Base-by-base conservation (phyloP, 2,888 invertebrate genomes). In the Rhogogaster chlorosoma region DNA sequence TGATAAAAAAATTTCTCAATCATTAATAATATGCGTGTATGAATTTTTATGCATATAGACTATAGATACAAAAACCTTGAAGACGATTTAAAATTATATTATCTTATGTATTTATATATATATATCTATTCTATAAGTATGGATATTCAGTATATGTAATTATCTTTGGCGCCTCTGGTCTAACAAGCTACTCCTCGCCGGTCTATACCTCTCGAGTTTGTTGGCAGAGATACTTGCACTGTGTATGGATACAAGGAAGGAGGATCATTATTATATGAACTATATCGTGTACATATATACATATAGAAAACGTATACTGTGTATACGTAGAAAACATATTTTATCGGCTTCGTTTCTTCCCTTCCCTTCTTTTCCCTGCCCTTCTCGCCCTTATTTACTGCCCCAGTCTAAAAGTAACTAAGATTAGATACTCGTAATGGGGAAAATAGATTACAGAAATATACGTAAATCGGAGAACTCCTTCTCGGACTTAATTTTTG, bases 151-250 rank as follows among this genome's bases (percentile, higher is more conserved):
- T 61, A 61, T 61, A 22, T 26, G 26, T 61, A 61, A 26, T 61
- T 61, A 61, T 61, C 61, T 61, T 61, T 61, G 61, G 61, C 61
- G 61, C 61, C 61, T 61, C 61, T 26, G 26, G 61, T 61, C 61
- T 61, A 61, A 61, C 61, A 61, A 61, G 61, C 61, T 61, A 22
- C 61, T 61, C 10, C 61, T 61, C 61, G 7, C 22, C 22, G 22
- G 26, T 22, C 61, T 61, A 22, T 61, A 10, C 22, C 10, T 10
- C 26, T 61, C 22, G 10, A 26, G 61, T 61, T 61, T 61, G 61
- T 61, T 61, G 61, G 26, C 26, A 61, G 61, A 61, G 26, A 61
- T 61, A 61, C 61, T 10, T 10, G 26, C 26, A 61, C 61, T 53
- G n/a, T 53, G n/a, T 53, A n/a, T 53, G 4, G 18, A 53, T 53